These are phyloP conservation scores for Siniperca knerii DNA, from an alignment of 2,113 vertebrate species.

Conservation along the genomic window DNA sequence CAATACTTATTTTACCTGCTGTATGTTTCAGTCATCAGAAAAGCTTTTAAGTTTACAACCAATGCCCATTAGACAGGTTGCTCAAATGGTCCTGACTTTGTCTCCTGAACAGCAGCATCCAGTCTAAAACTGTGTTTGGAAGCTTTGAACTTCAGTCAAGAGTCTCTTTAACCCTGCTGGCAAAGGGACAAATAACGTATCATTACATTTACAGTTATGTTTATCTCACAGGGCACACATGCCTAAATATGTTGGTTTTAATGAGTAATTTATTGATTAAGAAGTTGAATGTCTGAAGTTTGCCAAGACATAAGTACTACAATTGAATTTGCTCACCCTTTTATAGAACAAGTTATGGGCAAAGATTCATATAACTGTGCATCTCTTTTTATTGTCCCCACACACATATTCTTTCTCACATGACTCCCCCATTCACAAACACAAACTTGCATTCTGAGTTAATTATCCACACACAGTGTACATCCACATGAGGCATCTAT, in stretches of 20 bases:
- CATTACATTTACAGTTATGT: too few species aligned
- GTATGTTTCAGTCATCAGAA: too few species aligned
- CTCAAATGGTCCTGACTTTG: background rate
- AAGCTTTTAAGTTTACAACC: background rate
- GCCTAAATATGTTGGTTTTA: background rate
- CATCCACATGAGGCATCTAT: background rate
- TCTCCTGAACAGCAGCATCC: background rate
- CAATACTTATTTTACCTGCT: too few species aligned
- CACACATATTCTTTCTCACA: background rate
- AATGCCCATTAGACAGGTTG: background rate
- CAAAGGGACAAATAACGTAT: background rate
- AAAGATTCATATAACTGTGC: background rate
- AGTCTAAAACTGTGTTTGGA: background rate
- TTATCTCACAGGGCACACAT: too few species aligned
- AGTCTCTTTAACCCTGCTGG: background rate
- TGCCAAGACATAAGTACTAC: background rate
- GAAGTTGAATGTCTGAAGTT: background rate
- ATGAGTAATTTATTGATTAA: background rate
- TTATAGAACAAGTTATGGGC: background rate
- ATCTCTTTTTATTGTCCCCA: background rate
- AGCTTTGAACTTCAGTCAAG: background rate
- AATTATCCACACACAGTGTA: slow-evolving; percentile 20
- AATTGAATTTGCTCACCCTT: background rate
- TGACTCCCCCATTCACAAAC: background rate
- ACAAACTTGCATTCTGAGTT: slow-evolving; percentile 13